Percentiles rank a stretch among this genome's conserved stretches.
Evolutionary conservation across 2,113 vertebrate species (phyloP).

Genomic region (Nycticryphes semicollaris): DNA sequence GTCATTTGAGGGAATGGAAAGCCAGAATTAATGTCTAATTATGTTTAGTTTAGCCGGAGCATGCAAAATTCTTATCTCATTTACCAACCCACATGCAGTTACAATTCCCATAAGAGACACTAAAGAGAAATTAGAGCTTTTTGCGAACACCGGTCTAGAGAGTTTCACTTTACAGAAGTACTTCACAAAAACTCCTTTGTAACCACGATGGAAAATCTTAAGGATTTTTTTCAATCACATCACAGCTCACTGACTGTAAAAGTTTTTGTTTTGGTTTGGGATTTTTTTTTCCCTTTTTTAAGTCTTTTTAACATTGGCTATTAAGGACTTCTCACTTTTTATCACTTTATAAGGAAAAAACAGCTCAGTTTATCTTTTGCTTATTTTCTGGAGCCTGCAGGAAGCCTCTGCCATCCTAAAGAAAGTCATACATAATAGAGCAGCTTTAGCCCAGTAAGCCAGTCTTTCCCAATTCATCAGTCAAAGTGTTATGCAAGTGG

Average conservation of each 20-base stretch:
- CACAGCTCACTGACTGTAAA: conserved; percentile 20
- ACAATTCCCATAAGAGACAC: conserved; percentile 62
- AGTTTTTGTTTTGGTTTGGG: conserved; percentile 59
- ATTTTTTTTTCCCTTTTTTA: background rate
- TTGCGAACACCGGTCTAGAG: conserved; percentile 49
- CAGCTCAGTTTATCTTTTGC: conserved; percentile 61
- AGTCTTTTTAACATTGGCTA: conserved; percentile 19
- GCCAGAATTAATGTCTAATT: conserved; percentile 54
- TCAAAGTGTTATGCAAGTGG: conserved; percentile 82
- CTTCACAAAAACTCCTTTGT: conserved; percentile 57
- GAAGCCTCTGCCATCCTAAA: conserved; percentile 69
- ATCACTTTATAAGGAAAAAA: conserved; percentile 64
- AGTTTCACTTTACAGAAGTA: conserved; percentile 66
- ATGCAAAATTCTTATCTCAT: conserved; percentile 68
- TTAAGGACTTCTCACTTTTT: conserved; percentile 47
- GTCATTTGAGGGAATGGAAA: conserved; percentile 60
- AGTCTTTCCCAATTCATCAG: conserved; percentile 81
- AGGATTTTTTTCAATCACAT: conserved; percentile 30
- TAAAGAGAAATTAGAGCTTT: conserved; percentile 70
- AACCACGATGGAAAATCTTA: conserved; percentile 36
- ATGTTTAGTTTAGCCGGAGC: conserved; percentile 55
- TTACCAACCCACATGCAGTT: conserved; percentile 56
- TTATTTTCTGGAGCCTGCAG: conserved; percentile 61
- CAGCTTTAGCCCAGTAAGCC: conserved; percentile 80
- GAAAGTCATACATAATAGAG: conserved; percentile 78